Percentiles rank a stretch among this genome's conserved stretches.
These are phyloP conservation scores for Homarus americanus DNA, from an alignment of 1,140 invertebrate species.

Conservation along the genomic window DNA sequence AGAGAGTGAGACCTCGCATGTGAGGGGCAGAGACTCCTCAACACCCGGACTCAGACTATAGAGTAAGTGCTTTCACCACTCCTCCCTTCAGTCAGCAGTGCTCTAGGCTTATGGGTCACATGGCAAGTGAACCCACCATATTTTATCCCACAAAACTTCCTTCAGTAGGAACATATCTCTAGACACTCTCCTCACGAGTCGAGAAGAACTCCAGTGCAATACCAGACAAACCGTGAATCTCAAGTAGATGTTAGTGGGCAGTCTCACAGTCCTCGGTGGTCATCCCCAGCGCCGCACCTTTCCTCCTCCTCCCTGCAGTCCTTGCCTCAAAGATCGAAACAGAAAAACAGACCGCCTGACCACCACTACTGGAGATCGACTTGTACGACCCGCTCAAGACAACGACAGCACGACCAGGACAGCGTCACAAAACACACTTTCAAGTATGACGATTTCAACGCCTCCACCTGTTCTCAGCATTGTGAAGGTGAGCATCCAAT, in stretches of 20 bases:
- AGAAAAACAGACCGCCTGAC: background rate
- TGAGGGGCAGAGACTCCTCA: background rate
- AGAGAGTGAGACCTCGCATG: background rate
- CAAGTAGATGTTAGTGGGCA: background rate
- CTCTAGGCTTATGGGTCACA: no score
- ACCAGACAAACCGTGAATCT: background rate
- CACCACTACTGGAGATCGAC: conserved; percentile 52
- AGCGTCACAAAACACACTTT: conserved; percentile 1
- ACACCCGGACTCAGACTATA: background rate
- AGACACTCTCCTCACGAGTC: background rate
- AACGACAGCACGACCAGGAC: conserved; percentile 4
- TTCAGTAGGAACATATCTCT: background rate
- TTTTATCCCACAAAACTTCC: background rate
- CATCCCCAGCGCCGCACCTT: background rate
- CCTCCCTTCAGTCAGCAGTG: no score
- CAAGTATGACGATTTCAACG: background rate
- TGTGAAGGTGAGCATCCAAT: conserved; percentile 24
- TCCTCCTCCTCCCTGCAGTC: background rate
- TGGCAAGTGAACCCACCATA: background rate
- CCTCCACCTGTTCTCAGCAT: conserved; percentile 31
- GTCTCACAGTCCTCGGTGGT: no score
- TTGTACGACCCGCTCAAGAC: conserved; percentile 10
- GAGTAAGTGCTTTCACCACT: background rate
- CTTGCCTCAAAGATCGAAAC: background rate
- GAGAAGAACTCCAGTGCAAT: conserved; percentile 7